phyloP scores from a whole-genome alignment of 2,113 vertebrate species.

The Passer montanus region DNA sequence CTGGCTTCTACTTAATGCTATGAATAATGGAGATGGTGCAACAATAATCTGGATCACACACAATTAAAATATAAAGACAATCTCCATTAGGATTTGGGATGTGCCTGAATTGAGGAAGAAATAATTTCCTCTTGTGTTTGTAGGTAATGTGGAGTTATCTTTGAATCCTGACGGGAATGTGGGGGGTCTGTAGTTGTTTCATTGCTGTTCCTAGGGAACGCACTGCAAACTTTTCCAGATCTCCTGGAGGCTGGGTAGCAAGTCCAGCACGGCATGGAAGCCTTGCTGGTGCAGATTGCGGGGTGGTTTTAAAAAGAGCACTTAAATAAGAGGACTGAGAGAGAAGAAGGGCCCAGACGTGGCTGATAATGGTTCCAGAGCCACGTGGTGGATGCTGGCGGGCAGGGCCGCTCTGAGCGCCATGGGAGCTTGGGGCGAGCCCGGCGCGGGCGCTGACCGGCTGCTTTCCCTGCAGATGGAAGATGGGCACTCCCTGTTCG shows the following conservation, averaged over 20 bases:
- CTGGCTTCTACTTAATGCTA: not conserved
- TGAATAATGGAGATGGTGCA: rapidly evolving
- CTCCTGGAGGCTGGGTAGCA: rapidly evolving
- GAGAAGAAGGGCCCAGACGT: not conserved
- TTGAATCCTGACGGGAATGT: not conserved
- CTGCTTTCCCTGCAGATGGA: slow-evolving; percentile 84
- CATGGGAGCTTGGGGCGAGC: rapidly evolving
- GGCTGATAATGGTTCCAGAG: not conserved
- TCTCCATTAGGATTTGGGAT: not conserved
- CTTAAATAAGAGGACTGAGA: not conserved
- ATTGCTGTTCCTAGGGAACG: rapidly evolving
- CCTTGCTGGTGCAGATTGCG: not conserved
- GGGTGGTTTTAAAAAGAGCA: rapidly evolving
- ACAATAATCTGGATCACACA: not conserved
- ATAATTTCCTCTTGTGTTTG: not conserved
- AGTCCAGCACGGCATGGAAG: rapidly evolving
- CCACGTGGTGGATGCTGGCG: not conserved
- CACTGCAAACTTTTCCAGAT: not conserved
- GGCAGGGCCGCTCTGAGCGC: rapidly evolving
- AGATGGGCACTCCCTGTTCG: slow-evolving; percentile 93
- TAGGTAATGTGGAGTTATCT: not conserved
- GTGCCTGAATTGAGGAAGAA: not conserved
- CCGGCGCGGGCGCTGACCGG: not conserved
- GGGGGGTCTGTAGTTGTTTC: not conserved
- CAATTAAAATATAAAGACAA: not conserved